Base-by-base conservation (phyloP, 1,140 invertebrate species). In the Drosophila jambulina region DNA sequence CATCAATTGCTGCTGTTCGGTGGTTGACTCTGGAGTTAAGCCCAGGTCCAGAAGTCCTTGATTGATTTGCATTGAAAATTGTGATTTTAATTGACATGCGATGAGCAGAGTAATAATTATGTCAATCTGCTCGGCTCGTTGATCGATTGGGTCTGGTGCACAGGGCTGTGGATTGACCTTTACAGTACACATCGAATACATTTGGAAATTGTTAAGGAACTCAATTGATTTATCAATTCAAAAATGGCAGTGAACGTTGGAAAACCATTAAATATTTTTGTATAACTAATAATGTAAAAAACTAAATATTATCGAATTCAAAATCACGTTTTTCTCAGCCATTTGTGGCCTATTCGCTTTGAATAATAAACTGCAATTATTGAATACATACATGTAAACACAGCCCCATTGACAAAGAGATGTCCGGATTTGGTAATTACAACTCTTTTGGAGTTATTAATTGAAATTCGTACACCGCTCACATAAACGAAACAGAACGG, bases 41-140 rank as follows among this genome's bases (percentile, higher is more conserved):
- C 42, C 43, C 40, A 49, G 48, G 64, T 74, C 61, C 71, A 84
- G 59, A 49, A 60, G 53, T 51, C 63, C 74, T 75, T 92, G 91
- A 92, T 92, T 92, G 91, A 92, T 92, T 92, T 90, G 79, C 87
- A 92, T 88, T 57, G 69, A 75, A 64, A 80, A 78, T 90, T 48
- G 69, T 71, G 75, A 88, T 71, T 78, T 70, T 67, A 88, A 88
- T 83, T 88, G 80, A 87, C 76, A 83, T 83, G 53, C 43, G 63
- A 59, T 56, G 63, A 77, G 75, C 75, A 36, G 21, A 42, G 49
- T 49, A 77, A 88, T 88, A 88, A 88, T 88, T 90, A 84, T 88
- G 84, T 88, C 85, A 88, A 63, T 62, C 75, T 36, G 48, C 56
- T 72, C 67, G 34, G 40, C 36, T 46, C 27, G 21, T 53, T 90